Evolutionary conservation across 2,797 vertebrate species (phyloP).

Genomic region (Manis pentadactyla): DNA sequence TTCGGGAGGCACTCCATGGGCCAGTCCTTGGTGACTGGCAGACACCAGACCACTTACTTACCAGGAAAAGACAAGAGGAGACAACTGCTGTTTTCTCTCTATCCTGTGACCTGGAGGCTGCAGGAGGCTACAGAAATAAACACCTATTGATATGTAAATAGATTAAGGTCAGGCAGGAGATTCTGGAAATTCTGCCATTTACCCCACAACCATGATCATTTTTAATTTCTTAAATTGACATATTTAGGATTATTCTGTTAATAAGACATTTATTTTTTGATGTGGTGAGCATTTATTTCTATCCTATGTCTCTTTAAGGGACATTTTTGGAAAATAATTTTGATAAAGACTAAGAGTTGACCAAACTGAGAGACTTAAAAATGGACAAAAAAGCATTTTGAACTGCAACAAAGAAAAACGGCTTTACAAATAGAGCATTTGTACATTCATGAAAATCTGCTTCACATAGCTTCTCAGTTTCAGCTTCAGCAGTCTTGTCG

Average conservation of each 20-base stretch:
- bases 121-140: no score
- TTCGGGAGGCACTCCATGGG: no score
- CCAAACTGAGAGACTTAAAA: background rate
- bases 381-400: background rate
- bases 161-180: no score
- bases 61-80: no score
- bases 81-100: no score
- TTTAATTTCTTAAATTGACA: background rate
- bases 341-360: background rate
- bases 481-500: background rate
- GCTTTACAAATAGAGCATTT: slow-evolving; percentile 67
- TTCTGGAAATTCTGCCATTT: no score
- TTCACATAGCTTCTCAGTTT: slow-evolving; percentile 32
- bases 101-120: no score
- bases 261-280: background rate
- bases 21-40: no score
- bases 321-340: background rate
- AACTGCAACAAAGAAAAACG: slow-evolving; percentile 19
- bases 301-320: background rate
- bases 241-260: background rate
- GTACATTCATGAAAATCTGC: slow-evolving; percentile 60
- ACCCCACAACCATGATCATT: background rate
- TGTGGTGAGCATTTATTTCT: background rate
- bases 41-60: no score
- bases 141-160: no score